phyloP scores from a whole-genome alignment of 2,888 invertebrate genomes.

The Drosophila mimica region DNA sequence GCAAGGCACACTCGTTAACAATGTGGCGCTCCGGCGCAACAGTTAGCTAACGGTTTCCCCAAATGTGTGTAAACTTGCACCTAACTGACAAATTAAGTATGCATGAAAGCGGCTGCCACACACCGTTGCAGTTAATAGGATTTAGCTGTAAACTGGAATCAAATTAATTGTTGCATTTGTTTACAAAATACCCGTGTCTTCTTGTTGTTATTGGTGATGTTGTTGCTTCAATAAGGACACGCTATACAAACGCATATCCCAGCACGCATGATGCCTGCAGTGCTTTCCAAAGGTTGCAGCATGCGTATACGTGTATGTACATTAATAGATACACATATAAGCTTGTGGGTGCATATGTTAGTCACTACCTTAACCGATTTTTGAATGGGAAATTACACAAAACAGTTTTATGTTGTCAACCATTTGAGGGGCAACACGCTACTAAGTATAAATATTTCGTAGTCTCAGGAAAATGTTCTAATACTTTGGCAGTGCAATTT shows the following conservation, averaged over 20 bases:
- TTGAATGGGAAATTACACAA: slow-evolving; percentile 68
- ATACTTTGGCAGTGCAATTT: not conserved
- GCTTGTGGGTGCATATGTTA: slow-evolving; percentile 10
- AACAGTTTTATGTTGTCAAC: slow-evolving; percentile 56
- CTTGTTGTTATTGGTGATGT: slow-evolving; percentile 33
- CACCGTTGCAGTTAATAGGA: slow-evolving; percentile 67
- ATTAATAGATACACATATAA: not conserved
- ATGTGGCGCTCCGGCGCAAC: slow-evolving; percentile 49
- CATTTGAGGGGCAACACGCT: slow-evolving; percentile 12
- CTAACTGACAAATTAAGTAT: slow-evolving; percentile 76
- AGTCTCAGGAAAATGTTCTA: not conserved
- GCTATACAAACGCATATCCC: not conserved
- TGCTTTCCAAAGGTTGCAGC: not conserved
- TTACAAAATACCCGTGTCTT: slow-evolving; percentile 56
- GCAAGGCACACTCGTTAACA: not conserved
- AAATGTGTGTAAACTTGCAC: slow-evolving; percentile 60
- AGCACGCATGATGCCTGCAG: slow-evolving; percentile 1
- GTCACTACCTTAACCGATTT: slow-evolving; percentile 36
- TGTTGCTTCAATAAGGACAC: slow-evolving; percentile 1
- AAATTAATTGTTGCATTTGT: slow-evolving; percentile 79
- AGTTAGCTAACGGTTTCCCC: slow-evolving; percentile 61
- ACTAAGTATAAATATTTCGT: not conserved
- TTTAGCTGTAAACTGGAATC: slow-evolving; percentile 66
- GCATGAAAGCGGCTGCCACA: slow-evolving; percentile 60
- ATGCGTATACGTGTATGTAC: not conserved